A percentile compares a stretch with the other conserved stretches of the same genome.
Conservation (phyloP, 2,888 invertebrate species). For the Stratiomys singularior region DNA sequence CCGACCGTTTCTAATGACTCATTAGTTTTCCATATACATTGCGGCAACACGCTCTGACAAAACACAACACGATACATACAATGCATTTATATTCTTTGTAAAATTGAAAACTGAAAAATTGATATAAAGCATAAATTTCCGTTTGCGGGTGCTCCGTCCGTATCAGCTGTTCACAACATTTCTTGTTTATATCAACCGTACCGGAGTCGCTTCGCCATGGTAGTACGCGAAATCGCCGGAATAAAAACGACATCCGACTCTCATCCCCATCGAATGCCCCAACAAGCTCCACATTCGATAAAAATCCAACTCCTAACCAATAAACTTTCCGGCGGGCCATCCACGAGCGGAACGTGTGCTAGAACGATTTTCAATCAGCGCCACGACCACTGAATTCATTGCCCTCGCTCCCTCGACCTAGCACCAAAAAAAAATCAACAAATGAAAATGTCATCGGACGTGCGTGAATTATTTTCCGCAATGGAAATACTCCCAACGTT, state of each 20-base stretch:
- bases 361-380: background rate
- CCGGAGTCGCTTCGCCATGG: background rate
- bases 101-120: no score
- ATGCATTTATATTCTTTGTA: no score
- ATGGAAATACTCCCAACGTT: background rate
- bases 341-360: background rate
- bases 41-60: no score
- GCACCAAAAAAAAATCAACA: slow-evolving; percentile 27
- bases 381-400: slow-evolving; percentile 9
- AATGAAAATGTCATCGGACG: slow-evolving; percentile 36
- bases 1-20: no score
- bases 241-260: background rate
- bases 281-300: background rate
- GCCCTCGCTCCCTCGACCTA: background rate
- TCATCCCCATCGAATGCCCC: background rate
- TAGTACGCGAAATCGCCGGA: background rate
- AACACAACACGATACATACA: no score
- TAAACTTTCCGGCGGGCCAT: background rate
- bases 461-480: slow-evolving; percentile 10
- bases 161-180: background rate
- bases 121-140: no score
- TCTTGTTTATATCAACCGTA: slow-evolving; percentile 16
- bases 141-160: background rate
- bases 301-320: slow-evolving; percentile 3
- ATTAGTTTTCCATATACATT: no score